Evolutionary conservation across 2,113 vertebrate species (phyloP).

Genomic region (Pteruthius melanotis): DNA sequence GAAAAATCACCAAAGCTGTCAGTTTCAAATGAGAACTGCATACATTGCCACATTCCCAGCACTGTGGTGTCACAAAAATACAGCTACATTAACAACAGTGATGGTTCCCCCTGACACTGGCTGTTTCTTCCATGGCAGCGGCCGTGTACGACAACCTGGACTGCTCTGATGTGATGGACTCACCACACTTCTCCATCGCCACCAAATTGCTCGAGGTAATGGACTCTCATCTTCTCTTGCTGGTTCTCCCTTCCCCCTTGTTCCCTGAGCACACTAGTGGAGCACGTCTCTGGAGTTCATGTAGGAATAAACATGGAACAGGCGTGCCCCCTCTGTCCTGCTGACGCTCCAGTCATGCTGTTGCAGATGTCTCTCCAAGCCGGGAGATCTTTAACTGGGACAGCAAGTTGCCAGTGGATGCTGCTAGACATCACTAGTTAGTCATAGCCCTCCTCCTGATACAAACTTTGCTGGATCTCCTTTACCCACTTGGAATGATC

Average conservation of each 20-base stretch:
- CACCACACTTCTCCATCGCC: conserved; percentile 75
- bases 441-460: not conserved
- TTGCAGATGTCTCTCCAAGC: not conserved
- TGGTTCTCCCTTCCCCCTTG: not conserved
- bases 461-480: not conserved
- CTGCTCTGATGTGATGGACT: conserved; percentile 78
- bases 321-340: not conserved
- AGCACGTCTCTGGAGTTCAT: not conserved
- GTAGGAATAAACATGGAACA: not conserved
- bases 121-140: conserved; percentile 70
- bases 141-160: conserved; percentile 86
- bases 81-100: not conserved
- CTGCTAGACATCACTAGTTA: not conserved
- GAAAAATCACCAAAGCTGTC: not conserved
- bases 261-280: not conserved
- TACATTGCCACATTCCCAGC: not conserved
- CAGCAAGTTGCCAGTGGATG: not conserved
- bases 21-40: not conserved
- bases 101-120: not conserved
- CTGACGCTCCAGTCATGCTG: not conserved
- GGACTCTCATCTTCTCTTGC: not conserved
- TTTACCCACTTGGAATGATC: not conserved
- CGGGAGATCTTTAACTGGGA: not conserved
- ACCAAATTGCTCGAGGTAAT: conserved; percentile 87
- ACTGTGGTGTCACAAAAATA: not conserved